Conservation (phyloP, 53 echinoderm and acorn worm species). For the Hippasteria phrygiana region DNA sequence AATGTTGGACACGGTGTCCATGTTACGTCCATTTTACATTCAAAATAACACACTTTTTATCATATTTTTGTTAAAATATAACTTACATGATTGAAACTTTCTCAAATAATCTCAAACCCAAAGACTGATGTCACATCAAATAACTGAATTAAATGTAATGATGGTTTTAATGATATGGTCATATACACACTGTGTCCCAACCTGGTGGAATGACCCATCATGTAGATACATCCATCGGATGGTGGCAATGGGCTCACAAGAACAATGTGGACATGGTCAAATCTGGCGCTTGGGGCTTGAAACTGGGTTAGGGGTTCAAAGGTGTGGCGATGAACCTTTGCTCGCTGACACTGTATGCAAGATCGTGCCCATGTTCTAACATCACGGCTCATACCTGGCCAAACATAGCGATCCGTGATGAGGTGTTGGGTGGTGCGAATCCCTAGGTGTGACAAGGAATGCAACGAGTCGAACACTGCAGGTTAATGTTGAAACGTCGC, state of each 20-base stretch:
- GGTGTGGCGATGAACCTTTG: constrained; percentile 70
- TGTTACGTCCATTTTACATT: too few species aligned
- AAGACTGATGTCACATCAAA: too few species aligned
- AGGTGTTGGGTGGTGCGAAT: constrained; percentile 67
- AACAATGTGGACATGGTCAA: constrained; percentile 73
- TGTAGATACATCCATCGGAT: constrained; percentile 59
- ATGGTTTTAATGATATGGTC: too few species aligned
- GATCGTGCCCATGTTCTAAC: constrained; percentile 68
- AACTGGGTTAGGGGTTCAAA: constrained; percentile 63
- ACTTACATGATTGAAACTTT: too few species aligned
- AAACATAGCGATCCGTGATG: constrained; percentile 65
- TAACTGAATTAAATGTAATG: too few species aligned
- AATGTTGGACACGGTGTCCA: too few species aligned
- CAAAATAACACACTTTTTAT: too few species aligned
- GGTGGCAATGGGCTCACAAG: constrained; percentile 70
- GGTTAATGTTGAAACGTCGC: constrained; percentile 39
- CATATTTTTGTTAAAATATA: too few species aligned
- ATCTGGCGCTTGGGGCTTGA: constrained; percentile 52
- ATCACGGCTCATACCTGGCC: constrained; percentile 64
- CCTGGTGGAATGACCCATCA: too few species aligned
- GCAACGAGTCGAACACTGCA: constrained; percentile 55
- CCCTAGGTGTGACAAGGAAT: constrained; percentile 75
- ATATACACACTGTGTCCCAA: too few species aligned
- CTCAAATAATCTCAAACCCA: too few species aligned
- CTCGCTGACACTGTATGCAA: constrained; percentile 67